Evolutionary conservation across 2,113 vertebrate species (phyloP), one percentile per base, ranked within the genome.

Genomic region (Cyrtonyx montezumae): DNA sequence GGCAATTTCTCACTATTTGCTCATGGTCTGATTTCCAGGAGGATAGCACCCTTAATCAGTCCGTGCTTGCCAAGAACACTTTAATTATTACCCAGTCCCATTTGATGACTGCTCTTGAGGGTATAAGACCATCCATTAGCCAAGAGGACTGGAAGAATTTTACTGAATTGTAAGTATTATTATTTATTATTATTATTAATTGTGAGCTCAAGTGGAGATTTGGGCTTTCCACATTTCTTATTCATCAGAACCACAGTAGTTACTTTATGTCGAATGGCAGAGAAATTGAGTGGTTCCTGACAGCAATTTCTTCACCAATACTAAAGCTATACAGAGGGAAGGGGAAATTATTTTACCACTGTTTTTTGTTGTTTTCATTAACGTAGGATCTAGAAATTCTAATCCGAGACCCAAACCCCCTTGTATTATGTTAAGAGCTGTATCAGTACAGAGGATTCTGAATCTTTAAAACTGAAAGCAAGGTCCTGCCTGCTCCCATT

Each of bases 81-180:
- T 63, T 98, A 67, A 75, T 97, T 81, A 96, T 99, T 67, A 96
- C 94, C 91, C 98, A 97, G 84, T 96, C 97, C 42, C 98, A 99
- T 73, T 82, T 99, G 82, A 95, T 97, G 84, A 90, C 98, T 15
- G 98, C 99, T 7, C 96, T 99, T 91, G 91, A 96, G 65, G 95
- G 83, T 62, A 98, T 98, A 79, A 98, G 98, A 90, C 98, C 99
- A 2, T 99, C 99, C 51, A 97, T 99, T 79, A 98, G 96, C 96
- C 98, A 96, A 81, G 98, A 98, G 1, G 99, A 99, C 96, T 99
- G 98, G 99, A 98, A 96, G 80, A 98, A 95, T 93, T 99, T 99
- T 96, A 93, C 95, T 89, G 98, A 98, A 67, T 97, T 99, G 99
- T 99, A 96, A 99, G 99, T 98, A 59, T 18, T 26, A 37, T 3